These are phyloP conservation scores for Melanitta fusca DNA, from an alignment of 2,797 vertebrate genomes.

Conservation along the genomic window DNA sequence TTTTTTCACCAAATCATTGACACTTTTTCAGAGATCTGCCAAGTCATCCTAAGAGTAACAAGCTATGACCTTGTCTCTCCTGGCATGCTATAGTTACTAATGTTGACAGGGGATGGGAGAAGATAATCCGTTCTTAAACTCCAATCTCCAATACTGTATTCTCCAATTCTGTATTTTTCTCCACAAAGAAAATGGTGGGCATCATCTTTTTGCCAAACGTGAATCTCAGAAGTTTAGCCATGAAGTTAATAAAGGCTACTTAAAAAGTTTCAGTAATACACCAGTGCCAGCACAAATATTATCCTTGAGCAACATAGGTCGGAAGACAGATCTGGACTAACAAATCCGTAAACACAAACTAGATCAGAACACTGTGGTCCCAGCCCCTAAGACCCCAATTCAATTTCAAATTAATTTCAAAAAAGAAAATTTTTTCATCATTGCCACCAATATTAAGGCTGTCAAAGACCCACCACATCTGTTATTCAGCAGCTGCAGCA, in stretches of 20 bases:
- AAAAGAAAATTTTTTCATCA: neutral
- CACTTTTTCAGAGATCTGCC: neutral
- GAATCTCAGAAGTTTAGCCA: neutral
- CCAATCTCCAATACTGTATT: neutral
- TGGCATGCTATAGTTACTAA: neutral
- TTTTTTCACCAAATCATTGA: neutral
- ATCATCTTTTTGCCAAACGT: neutral
- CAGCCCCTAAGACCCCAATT: neutral
- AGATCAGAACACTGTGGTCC: neutral
- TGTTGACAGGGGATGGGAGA: neutral
- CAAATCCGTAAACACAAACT: neutral
- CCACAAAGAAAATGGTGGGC: neutral
- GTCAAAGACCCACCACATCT: slow-evolving; percentile 21
- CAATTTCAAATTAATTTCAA: slow-evolving; percentile 18
- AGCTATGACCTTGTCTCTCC: neutral
- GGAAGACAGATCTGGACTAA: neutral
- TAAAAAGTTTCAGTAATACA: neutral
- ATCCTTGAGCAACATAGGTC: neutral
- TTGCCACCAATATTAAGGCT: slow-evolving; percentile 9
- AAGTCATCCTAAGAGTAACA: neutral
- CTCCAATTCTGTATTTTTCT: neutral
- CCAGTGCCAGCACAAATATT: neutral
- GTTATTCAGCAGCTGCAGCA: slow-evolving; percentile 56
- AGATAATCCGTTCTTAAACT: neutral
- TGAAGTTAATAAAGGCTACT: neutral